Evolutionary conservation across 2,113 vertebrate genomes (phyloP).

Genomic region (Lepus timidus): DNA sequence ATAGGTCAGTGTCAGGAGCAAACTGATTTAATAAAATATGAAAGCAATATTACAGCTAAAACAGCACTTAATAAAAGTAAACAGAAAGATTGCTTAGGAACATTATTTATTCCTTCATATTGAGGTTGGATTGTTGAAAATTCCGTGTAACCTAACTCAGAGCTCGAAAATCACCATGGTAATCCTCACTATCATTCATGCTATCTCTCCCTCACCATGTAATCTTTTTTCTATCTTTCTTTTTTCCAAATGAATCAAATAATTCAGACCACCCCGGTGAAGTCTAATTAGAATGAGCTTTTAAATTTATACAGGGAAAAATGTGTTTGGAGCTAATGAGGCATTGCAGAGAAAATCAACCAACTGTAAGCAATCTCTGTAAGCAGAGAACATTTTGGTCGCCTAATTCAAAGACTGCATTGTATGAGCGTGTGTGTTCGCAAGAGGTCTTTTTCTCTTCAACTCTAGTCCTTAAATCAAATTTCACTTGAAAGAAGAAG

Average conservation of each 20-base stretch:
- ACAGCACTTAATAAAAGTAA: background rate
- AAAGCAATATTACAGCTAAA: background rate
- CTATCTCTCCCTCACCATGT: background rate
- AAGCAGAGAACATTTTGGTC: constrained; percentile 21
- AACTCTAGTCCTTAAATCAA: constrained; percentile 34
- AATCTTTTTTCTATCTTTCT: constrained; percentile 6
- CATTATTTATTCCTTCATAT: background rate
- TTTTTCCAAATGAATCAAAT: constrained; percentile 72
- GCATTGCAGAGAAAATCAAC: constrained; percentile 61
- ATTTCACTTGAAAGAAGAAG: constrained; percentile 33
- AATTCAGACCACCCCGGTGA: constrained; percentile 63
- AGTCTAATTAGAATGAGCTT: constrained; percentile 71
- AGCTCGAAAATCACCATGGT: constrained; percentile 29
- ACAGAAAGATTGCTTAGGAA: background rate
- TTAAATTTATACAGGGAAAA: constrained; percentile 70
- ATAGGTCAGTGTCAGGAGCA: background rate
- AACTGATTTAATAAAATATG: background rate
- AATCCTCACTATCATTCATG: constrained; percentile 13
- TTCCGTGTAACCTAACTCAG: background rate
- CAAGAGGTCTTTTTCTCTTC: background rate
- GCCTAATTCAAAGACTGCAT: background rate
- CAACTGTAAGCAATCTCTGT: background rate
- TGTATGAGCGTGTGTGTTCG: background rate
- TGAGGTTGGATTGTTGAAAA: background rate
- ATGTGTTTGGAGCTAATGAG: constrained; percentile 72